These are phyloP conservation scores for Micronisus gabar DNA, from an alignment of 2,113 vertebrate species.

Conservation along the genomic window DNA sequence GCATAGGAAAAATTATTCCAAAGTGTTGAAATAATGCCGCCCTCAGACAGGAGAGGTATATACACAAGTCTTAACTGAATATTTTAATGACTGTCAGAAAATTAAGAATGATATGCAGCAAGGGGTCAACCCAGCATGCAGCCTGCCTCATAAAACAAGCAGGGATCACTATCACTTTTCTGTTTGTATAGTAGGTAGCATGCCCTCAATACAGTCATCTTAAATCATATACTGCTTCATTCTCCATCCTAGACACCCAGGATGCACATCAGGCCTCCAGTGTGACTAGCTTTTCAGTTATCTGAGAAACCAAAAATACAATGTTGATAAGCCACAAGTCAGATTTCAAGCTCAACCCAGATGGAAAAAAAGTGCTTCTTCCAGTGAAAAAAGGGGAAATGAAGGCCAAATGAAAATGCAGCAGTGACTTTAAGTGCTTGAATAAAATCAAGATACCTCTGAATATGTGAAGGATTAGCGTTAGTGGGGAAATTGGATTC, in stretches of 20 bases:
- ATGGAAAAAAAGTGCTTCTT: not conserved
- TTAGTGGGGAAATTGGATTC: not conserved
- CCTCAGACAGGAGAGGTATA: not conserved
- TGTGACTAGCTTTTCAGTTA: not conserved
- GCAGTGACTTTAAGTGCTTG: not conserved
- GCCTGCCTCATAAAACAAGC: not conserved
- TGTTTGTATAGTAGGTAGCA: not conserved
- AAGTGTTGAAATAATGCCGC: not conserved
- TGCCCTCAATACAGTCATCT: not conserved
- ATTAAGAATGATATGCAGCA: not conserved
- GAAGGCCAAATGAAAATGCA: not conserved
- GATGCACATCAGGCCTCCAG: not conserved
- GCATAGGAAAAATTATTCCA: not conserved
- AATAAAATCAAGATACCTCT: not conserved
- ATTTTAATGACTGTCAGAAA: not conserved
- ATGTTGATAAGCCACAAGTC: accelerated
- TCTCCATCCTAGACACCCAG: not conserved
- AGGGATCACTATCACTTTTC: not conserved
- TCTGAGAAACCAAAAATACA: not conserved
- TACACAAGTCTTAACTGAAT: not conserved
- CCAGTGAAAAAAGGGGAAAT: not conserved
- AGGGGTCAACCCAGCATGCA: not conserved
- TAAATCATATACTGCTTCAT: not conserved
- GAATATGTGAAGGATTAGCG: not conserved
- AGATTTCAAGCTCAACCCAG: not conserved